Percentiles rank a stretch among this genome's conserved stretches.
These are phyloP conservation scores for Geothlypis trichas DNA, from an alignment of 2,113 vertebrate genomes.

Conservation along the genomic window DNA sequence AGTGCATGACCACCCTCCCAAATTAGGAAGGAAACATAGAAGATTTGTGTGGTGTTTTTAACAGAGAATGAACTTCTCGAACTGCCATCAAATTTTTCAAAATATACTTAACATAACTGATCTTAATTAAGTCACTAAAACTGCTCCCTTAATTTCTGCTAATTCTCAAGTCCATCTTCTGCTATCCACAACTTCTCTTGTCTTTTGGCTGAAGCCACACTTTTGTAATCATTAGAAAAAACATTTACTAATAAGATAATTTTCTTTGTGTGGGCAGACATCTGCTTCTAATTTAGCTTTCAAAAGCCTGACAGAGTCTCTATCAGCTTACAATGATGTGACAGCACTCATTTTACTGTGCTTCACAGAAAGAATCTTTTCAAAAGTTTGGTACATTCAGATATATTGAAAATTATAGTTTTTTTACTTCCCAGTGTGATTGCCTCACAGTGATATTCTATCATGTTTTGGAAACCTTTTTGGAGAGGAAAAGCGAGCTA, in stretches of 20 bases:
- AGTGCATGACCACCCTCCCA: neutral
- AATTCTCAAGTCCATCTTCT: neutral
- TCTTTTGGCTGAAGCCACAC: conserved; percentile 3
- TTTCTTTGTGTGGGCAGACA: conserved; percentile 50
- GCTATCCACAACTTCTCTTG: neutral
- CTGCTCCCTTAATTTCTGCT: neutral
- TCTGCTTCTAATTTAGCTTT: conserved; percentile 61
- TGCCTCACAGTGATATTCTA: neutral
- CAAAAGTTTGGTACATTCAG: conserved; percentile 9
- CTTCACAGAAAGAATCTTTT: neutral
- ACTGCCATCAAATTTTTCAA: neutral
- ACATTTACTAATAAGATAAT: conserved; percentile 54
- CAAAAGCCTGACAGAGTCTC: conserved; percentile 36
- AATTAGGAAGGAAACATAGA: neutral
- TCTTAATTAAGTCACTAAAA: conserved; percentile 1
- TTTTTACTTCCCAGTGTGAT: neutral
- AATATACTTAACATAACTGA: neutral
- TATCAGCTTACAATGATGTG: neutral
- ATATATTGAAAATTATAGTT: conserved; percentile 25
- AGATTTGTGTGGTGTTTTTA: neutral
- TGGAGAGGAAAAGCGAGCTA: neutral
- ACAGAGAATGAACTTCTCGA: neutral
- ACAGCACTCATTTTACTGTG: conserved; percentile 21
- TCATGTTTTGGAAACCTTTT: neutral
- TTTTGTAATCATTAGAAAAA: conserved; percentile 49